Evolutionary conservation across 2,113 vertebrate genomes (phyloP).

Genomic region (Laterallus jamaicensis): DNA sequence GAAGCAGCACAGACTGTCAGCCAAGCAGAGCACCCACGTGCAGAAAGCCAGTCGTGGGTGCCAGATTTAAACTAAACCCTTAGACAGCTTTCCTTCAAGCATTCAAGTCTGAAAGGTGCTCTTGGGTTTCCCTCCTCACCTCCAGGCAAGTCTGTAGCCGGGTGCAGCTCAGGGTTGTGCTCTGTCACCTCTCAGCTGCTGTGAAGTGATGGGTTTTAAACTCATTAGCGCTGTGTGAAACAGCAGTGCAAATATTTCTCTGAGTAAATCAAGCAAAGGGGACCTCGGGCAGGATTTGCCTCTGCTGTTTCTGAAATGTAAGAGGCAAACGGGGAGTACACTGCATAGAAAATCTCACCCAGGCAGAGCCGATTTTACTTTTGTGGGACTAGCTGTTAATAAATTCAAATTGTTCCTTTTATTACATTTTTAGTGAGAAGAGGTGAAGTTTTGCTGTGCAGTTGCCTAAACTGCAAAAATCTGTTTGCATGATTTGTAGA

Average conservation of each 20-base stretch:
- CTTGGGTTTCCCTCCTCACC: not conserved
- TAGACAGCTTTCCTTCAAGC: not conserved
- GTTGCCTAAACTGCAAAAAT: not conserved
- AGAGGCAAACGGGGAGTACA: not conserved
- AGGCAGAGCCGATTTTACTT: not conserved
- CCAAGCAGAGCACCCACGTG: not conserved
- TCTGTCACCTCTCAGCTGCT: accelerated
- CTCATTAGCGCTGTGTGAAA: not conserved
- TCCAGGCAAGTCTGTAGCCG: accelerated
- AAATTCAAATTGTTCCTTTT: not conserved
- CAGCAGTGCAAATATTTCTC: not conserved
- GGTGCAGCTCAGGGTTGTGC: not conserved
- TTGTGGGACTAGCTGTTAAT: not conserved
- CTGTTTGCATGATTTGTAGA: not conserved
- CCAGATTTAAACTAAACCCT: not conserved
- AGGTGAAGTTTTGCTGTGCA: not conserved
- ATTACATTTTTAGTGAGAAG: not conserved
- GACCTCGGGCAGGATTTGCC: not conserved
- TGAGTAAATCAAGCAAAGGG: not conserved
- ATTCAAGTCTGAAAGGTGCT: not conserved
- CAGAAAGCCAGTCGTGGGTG: not conserved
- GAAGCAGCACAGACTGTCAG: not conserved
- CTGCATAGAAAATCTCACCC: not conserved
- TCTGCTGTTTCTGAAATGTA: not conserved
- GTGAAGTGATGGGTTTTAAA: not conserved